Evolutionary conservation across 2,113 vertebrate species (phyloP), one percentile per base, ranked within the genome.

Genomic region (Ibidorhyncha struthersii): DNA sequence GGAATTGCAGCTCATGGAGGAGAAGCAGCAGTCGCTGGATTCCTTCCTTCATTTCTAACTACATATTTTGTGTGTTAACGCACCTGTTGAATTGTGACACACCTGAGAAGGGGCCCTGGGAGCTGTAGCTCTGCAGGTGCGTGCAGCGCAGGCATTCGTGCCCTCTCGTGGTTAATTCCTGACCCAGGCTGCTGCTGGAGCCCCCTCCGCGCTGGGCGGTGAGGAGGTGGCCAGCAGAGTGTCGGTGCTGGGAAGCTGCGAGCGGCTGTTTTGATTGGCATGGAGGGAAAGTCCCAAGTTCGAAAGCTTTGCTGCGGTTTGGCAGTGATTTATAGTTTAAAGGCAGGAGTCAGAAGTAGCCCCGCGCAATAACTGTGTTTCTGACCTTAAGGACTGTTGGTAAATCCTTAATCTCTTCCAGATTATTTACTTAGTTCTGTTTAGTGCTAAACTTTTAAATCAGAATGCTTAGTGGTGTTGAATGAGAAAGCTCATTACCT

Each of bases 401-500:
- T 45, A 87, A 96, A 91, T 69, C 93, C 91, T 45, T 80, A 96
- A 93, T 94, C 89, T 70, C 53, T n/a, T 20, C 62, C 56, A 61
- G 71, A 84, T 94, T 13, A 65, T 61, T 87, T 87, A 53, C 53
- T 96, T 87, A 70, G 53, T 72, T 8, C 70, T 72, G 56, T 82
- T 91, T 26, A 78, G 66, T 5, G 7, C 43, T 16, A 52, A 96
- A 91, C 84, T 96, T 95, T 32, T 18, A 45, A 69, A 82, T 32
- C 17, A 0, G 56, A 47, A 76, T 40, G 73, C 56, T 92, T 56
- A 96, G 61, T 8, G 0, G 47, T 38, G 27, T n/a, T 91, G 86
- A 89, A 86, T 53, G 91, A 77, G 58, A 93, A 96, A 97, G 94
- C 94, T 96, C 85, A 82, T 96, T 97, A 93, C 41, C 73, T 76